Evolutionary conservation across 2,113 vertebrate genomes (phyloP).

Genomic region (Esox niger): DNA sequence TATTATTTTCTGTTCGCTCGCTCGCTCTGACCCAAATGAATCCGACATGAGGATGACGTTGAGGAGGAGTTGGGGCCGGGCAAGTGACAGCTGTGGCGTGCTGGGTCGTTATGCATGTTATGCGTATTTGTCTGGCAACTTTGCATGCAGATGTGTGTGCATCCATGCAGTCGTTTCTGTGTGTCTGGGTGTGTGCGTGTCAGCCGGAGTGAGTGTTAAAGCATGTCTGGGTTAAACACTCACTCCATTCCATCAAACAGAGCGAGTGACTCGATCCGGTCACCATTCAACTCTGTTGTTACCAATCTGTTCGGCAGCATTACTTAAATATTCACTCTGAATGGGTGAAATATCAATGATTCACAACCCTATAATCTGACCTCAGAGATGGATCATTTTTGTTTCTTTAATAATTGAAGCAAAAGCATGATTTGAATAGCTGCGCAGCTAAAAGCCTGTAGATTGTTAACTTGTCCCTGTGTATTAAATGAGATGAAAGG

Average conservation of each 20-base stretch:
- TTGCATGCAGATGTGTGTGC: too few species aligned
- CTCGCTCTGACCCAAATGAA: neutral
- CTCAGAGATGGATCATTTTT: constrained; percentile 52
- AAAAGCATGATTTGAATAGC: constrained; percentile 37
- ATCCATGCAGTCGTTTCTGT: too few species aligned
- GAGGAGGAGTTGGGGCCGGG: neutral
- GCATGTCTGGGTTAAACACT: neutral
- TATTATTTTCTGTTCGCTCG: neutral
- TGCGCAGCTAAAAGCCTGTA: constrained; percentile 35
- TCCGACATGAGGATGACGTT: neutral
- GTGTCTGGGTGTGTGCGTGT: neutral
- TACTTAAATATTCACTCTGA: constrained; percentile 12
- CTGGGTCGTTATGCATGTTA: too few species aligned
- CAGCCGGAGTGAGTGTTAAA: neutral
- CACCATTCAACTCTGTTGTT: neutral
- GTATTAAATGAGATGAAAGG: neutral
- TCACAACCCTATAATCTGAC: constrained; percentile 20
- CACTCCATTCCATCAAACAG: neutral
- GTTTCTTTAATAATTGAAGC: constrained; percentile 55
- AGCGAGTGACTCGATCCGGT: neutral
- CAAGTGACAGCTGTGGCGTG: neutral
- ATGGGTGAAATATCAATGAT: constrained; percentile 50
- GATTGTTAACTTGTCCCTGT: constrained; percentile 4
- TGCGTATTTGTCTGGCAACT: too few species aligned
- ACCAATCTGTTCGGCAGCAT: constrained; percentile 20